Conservation (phyloP, 2,113 vertebrate species). For the Pelecanoides urinatrix region DNA sequence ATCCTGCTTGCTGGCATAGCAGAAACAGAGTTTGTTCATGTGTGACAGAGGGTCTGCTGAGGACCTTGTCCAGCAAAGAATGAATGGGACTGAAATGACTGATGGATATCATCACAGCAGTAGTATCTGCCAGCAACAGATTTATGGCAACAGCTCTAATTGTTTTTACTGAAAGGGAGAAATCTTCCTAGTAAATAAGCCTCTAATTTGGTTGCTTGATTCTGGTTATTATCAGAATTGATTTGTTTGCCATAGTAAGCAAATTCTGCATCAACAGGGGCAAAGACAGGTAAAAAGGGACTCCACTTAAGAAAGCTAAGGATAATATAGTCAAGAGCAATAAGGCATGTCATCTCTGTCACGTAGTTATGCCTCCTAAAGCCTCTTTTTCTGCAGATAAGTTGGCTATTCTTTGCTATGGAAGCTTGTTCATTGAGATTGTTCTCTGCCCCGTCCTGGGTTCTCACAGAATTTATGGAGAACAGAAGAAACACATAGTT, state of each 20-base stretch:
- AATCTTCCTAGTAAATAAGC: not conserved
- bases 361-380: not conserved
- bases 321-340: not conserved
- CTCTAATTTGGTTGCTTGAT: conserved; percentile 1
- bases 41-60: not conserved
- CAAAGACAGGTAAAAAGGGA: not conserved
- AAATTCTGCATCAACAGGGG: not conserved
- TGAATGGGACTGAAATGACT: not conserved
- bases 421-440: not conserved
- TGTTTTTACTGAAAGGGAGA: not conserved
- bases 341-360: not conserved
- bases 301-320: not conserved
- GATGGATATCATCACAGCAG: not conserved
- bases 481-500: not conserved
- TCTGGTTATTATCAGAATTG: not conserved
- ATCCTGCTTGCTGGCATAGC: not conserved
- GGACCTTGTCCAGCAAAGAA: not conserved
- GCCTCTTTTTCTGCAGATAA: not conserved
- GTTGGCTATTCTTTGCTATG: not conserved
- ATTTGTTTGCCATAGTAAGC: not conserved
- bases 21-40: not conserved
- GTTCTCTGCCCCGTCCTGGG: not conserved
- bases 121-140: not conserved
- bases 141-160: not conserved
- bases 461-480: not conserved